A percentile compares a stretch with the other conserved stretches of the same genome.
phyloP scores from a whole-genome alignment of 2,888 invertebrate species.

The Stegophylla sp. region DNA sequence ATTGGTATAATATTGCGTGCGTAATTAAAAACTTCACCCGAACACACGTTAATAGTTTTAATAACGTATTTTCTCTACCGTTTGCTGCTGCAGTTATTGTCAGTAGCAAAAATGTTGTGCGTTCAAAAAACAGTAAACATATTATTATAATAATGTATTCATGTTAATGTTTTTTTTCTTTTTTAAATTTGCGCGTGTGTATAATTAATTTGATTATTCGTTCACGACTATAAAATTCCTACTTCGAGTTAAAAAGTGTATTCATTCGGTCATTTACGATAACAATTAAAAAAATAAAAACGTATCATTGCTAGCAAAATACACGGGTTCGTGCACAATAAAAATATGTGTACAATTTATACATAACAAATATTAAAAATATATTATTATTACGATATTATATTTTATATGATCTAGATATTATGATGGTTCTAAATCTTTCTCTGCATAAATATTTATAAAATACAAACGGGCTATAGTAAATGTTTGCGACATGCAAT shows the following conservation, averaged over 20 bases:
- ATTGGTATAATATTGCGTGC: background rate
- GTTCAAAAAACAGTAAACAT: background rate
- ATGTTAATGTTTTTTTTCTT: too few relatives aligned
- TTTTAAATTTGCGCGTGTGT: too few relatives aligned
- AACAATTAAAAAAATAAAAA: background rate
- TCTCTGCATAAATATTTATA: background rate
- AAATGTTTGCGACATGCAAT: background rate
- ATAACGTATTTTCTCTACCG: background rate
- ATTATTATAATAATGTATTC: background rate
- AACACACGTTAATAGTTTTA: conserved; percentile 12
- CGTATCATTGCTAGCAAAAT: too few relatives aligned
- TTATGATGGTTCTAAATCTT: background rate
- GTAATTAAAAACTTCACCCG: conserved; percentile 14
- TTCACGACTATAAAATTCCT: background rate
- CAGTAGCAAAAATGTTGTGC: conserved; percentile 1
- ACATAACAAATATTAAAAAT: too few relatives aligned
- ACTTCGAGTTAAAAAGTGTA: background rate
- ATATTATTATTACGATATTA: background rate
- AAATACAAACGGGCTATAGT: background rate
- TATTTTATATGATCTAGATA: background rate
- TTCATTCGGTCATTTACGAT: background rate
- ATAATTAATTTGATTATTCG: background rate
- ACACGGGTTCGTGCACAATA: too few relatives aligned
- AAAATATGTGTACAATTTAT: too few relatives aligned
- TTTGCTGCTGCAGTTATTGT: background rate